phyloP scores from a whole-genome alignment of 2,888 invertebrate species.

The Lepeophtheirus nordmannii region DNA sequence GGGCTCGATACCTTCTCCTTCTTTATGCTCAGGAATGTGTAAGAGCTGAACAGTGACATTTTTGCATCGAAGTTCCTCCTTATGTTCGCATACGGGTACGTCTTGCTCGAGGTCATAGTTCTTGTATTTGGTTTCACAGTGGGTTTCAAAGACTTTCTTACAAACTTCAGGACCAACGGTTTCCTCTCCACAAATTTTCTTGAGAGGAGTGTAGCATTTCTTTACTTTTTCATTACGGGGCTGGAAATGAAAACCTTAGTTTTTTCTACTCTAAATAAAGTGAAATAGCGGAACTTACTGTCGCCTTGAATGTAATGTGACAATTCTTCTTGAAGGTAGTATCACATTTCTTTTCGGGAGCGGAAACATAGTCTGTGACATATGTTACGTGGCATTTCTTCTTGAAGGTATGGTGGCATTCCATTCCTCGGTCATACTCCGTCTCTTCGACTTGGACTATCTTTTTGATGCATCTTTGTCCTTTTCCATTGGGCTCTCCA shows the following conservation, averaged over 20 bases:
- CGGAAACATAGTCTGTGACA: not conserved
- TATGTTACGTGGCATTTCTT: not conserved
- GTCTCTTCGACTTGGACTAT: not conserved
- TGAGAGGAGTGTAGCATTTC: slow-evolving; percentile 14
- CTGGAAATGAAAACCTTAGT: not conserved
- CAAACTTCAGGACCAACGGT: not conserved
- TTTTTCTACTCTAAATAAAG: not conserved
- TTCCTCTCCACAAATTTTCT: not conserved
- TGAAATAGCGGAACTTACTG: not conserved
- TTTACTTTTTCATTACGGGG: slow-evolving; percentile 7
- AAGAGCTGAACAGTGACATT: not conserved
- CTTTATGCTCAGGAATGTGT: not conserved
- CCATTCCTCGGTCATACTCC: not conserved
- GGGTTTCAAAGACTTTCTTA: not conserved
- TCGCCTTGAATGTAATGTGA: not conserved
- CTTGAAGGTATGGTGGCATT: not conserved
- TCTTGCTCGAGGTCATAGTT: not conserved
- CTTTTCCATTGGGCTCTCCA: not conserved
- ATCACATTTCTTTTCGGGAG: slow-evolving; percentile 21
- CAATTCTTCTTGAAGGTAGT: slow-evolving; percentile 16
- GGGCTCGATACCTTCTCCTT: not conserved
- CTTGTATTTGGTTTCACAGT: slow-evolving; percentile 5
- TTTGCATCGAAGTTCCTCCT: not conserved
- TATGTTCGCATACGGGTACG: not conserved
- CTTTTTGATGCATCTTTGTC: not conserved